Evolutionary conservation across 92 coral and sea anemone species (phyloP).

Genomic region (Zoanthus sociatus): DNA sequence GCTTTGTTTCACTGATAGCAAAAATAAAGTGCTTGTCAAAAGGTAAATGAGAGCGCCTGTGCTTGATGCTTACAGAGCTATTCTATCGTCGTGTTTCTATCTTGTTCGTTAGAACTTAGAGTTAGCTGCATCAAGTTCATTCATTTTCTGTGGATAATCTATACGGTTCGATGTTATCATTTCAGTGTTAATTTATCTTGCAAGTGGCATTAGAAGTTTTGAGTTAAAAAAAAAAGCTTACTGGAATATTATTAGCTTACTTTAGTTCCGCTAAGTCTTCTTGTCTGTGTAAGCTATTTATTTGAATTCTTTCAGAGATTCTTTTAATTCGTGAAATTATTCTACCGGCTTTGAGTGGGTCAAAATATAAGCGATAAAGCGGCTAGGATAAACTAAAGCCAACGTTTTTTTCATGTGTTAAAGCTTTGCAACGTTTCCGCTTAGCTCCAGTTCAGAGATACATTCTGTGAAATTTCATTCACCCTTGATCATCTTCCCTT

Average conservation of each 20-base stretch:
- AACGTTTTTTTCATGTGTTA: conserved; percentile 20
- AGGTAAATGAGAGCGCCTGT: too few species aligned
- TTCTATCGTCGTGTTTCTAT: too few species aligned
- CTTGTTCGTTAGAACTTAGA: too few species aligned
- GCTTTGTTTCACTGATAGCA: too few species aligned
- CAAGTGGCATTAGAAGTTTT: background rate
- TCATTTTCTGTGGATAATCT: too few species aligned
- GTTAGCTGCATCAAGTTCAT: too few species aligned
- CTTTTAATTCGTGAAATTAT: background rate
- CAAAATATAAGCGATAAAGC: conserved; percentile 10
- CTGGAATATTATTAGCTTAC: background rate
- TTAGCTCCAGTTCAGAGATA: background rate
- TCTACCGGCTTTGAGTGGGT: background rate
- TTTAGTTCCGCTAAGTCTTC: background rate
- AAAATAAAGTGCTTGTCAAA: too few species aligned
- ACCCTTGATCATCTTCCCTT: background rate
- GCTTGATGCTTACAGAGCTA: too few species aligned
- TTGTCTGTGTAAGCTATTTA: background rate
- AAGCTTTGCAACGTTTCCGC: background rate
- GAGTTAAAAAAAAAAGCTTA: background rate
- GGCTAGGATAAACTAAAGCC: conserved; percentile 22
- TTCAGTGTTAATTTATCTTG: too few species aligned
- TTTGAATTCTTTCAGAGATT: background rate
- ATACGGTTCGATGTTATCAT: too few species aligned
- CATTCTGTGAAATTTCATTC: background rate